These are phyloP conservation scores for Pollenia labialis DNA, from an alignment of 2,888 invertebrate species.

Conservation along the genomic window DNA sequence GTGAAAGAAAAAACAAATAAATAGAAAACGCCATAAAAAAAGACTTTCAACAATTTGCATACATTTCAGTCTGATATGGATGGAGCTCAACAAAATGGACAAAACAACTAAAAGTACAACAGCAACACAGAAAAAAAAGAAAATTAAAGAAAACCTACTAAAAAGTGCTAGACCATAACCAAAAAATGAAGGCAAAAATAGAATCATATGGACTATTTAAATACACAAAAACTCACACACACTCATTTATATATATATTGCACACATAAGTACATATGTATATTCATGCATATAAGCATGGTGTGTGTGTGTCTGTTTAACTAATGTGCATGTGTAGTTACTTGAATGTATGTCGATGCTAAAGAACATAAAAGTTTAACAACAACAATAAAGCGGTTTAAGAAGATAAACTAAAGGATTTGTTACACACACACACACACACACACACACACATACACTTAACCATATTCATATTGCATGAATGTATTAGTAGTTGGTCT, in stretches of 20 bases:
- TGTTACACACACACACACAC: slow-evolving; percentile 22
- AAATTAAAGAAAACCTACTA: slow-evolving; percentile 34
- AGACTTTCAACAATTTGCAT: slow-evolving; percentile 71
- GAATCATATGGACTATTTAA: slow-evolving; percentile 53
- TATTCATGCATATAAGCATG: not conserved
- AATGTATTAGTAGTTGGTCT: slow-evolving; percentile 22
- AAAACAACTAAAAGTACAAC: slow-evolving; percentile 24
- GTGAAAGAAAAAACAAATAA: slow-evolving; percentile 44
- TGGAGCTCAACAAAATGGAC: slow-evolving; percentile 39
- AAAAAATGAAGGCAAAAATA: slow-evolving; percentile 29
- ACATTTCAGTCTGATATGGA: slow-evolving; percentile 61
- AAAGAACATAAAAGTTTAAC: slow-evolving; percentile 4
- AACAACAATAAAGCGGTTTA: slow-evolving; percentile 60
- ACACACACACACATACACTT: no score
- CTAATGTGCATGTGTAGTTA: slow-evolving; percentile 18
- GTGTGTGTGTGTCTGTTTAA: not conserved
- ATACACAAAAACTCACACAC: not conserved
- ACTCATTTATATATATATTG: not conserved
- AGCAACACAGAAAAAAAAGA: not conserved
- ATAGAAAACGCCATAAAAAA: slow-evolving; percentile 53
- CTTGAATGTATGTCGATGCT: not conserved
- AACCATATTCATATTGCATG: slow-evolving; percentile 28
- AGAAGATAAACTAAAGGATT: slow-evolving; percentile 56
- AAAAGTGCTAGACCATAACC: slow-evolving; percentile 57
- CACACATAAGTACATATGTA: not conserved